These are phyloP conservation scores for Xestoiulus laeticollis DNA, from an alignment of 2,888 invertebrate species.

Conservation along the genomic window DNA sequence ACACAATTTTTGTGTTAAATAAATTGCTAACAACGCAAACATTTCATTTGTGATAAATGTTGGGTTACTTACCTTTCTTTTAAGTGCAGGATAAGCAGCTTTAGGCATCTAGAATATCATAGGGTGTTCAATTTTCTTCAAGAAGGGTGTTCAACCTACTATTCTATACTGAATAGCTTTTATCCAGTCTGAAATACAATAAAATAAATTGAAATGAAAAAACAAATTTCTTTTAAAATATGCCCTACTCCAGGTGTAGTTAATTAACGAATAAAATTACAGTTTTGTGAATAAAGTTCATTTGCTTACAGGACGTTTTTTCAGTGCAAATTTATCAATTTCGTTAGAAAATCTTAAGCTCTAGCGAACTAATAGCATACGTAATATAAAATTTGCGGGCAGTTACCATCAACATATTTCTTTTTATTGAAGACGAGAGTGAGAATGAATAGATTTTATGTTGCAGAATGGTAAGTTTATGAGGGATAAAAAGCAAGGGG, in stretches of 20 bases:
- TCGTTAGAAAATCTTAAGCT: not conserved
- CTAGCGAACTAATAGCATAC: not conserved
- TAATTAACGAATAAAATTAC: not conserved
- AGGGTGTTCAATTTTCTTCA: too few species aligned
- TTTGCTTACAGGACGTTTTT: not conserved
- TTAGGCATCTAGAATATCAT: too few species aligned
- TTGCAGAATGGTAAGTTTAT: constrained; percentile 31
- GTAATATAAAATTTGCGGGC: constrained; percentile 35
- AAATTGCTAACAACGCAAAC: too few species aligned
- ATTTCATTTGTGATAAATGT: too few species aligned
- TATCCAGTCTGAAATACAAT: too few species aligned
- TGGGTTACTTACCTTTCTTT: too few species aligned
- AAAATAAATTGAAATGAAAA: not conserved
- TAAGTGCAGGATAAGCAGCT: too few species aligned
- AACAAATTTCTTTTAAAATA: not conserved
- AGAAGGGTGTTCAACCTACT: too few species aligned
- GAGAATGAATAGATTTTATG: constrained; percentile 38
- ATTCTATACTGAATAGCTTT: too few species aligned
- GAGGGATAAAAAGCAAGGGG: constrained; percentile 27
- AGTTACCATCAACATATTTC: constrained; percentile 41
- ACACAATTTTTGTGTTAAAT: too few species aligned
- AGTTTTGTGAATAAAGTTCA: not conserved
- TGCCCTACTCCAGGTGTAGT: not conserved
- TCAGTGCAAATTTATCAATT: not conserved
- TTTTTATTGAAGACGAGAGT: constrained; percentile 22